Evolutionary conservation across 2,888 invertebrate species (phyloP), one percentile per base, ranked within the genome.

Genomic region (Lysandra coridon): DNA sequence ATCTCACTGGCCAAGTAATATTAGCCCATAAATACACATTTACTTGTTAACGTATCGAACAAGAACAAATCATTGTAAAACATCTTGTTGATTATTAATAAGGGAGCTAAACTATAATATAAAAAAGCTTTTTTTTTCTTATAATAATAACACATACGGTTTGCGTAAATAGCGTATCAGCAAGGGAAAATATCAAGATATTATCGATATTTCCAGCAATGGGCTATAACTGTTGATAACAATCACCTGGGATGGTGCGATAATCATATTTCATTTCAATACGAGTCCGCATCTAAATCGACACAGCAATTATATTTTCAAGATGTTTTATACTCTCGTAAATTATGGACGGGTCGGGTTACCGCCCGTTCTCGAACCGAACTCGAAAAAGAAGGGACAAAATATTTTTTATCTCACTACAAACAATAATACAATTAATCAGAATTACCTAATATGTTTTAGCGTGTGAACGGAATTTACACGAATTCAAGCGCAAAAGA

Each of bases 271-370:
- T 69, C 69, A 33, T 69, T 33, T 69, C 33, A 69, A 69, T 69
- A 69, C 69, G 12, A 69, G 33, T 69, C 33, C 69, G 23, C 33
- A 80, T 73, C 79, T 77, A 82, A 80, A 79, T 85, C 84, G 83
- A 85, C 84, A 85, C 84, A 80, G 81, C 84, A 85, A 85, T 86
- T 86, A 86, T 85, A 85, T 84, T 85, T 85, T 85, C 83, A 82
- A 84, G 84, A 83, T 85, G 83, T 84, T 85, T 85, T 85, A 85
- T 84, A 85, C 82, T 83, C 81, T 80, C 69, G 81, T 86, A 85
- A 86, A 85, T 86, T 83, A 84, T 83, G 82, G 80, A 79, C 60
- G 62, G 77, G n/a, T 49, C n/a, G 49, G 37, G 12, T 74, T 84
- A 84, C 83, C 79, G 78, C 73, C 17, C 73, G 44, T 80, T 80